Percentiles rank a stretch among this genome's conserved stretches.
Conservation (phyloP, 35 echinoderm and acorn worm species). For the Eucidaris tribuloides region DNA sequence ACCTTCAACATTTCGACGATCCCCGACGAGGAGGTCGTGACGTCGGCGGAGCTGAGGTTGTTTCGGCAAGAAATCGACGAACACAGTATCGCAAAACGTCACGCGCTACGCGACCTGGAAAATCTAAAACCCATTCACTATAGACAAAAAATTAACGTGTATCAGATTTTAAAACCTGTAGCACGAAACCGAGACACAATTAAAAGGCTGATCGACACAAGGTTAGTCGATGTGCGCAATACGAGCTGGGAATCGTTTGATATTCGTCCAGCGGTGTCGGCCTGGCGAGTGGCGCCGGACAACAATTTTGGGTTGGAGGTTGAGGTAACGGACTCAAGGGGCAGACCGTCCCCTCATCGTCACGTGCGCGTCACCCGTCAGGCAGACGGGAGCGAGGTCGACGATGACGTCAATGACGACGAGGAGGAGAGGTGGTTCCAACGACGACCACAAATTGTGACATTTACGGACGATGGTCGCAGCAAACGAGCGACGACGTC, state of each 20-base stretch:
- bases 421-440: slow-evolving; percentile 76
- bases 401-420: slow-evolving; percentile 14
- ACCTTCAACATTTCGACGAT: slow-evolving; percentile 78
- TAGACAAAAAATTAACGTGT: slow-evolving; percentile 86
- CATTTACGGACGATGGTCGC: slow-evolving; percentile 91
- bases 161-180: slow-evolving; percentile 92
- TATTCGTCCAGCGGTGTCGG: slow-evolving; percentile 72
- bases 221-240: slow-evolving; percentile 76
- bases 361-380: slow-evolving; percentile 64
- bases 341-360: slow-evolving; percentile 48
- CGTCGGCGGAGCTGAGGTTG: slow-evolving; percentile 79
- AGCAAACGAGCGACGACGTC: slow-evolving; percentile 53
- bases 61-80: slow-evolving; percentile 62
- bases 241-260: slow-evolving; percentile 90
- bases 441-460: slow-evolving; percentile 67
- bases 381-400: slow-evolving; percentile 6
- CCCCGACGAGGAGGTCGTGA: slow-evolving; percentile 69
- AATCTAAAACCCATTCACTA: slow-evolving; percentile 19
- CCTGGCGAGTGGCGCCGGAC: slow-evolving; percentile 55
- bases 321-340: slow-evolving; percentile 64
- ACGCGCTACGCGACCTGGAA: slow-evolving; percentile 40
- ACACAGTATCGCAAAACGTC: slow-evolving; percentile 51
- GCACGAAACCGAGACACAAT: slow-evolving; percentile 76
- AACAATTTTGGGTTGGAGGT: slow-evolving; percentile 88
- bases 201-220: slow-evolving; percentile 91